phyloP scores from a whole-genome alignment of 1,140 invertebrate species.

The Drosophila repleta region DNA sequence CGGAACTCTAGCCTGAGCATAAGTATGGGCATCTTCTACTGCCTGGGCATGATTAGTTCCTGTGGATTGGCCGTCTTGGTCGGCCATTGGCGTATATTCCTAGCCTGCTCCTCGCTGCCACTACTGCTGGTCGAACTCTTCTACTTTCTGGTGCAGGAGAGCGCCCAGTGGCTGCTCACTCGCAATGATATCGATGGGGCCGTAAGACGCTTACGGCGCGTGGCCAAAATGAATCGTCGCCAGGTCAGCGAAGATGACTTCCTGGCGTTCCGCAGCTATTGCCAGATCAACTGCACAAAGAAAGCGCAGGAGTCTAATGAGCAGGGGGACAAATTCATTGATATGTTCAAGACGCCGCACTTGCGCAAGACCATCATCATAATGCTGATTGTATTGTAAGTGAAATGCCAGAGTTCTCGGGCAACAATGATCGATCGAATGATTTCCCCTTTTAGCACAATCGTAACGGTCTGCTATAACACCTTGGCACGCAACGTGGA shows the following conservation, averaged over 20 bases:
- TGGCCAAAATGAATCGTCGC: slow-evolving; percentile 85
- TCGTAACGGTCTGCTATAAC: slow-evolving; percentile 86
- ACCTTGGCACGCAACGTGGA: slow-evolving; percentile 86
- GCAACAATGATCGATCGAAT: neutral
- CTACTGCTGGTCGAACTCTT: slow-evolving; percentile 82
- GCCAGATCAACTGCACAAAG: slow-evolving; percentile 27
- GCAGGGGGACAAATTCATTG: slow-evolving; percentile 67
- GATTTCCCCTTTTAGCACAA: slow-evolving; percentile 83
- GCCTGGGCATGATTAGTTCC: slow-evolving; percentile 84
- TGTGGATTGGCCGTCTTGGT: slow-evolving; percentile 85
- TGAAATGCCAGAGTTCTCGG: neutral
- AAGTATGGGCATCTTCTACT: slow-evolving; percentile 85
- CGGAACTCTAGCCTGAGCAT: slow-evolving; percentile 85
- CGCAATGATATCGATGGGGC: slow-evolving; percentile 85
- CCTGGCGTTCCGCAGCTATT: slow-evolving; percentile 78
- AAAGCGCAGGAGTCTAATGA: slow-evolving; percentile 13
- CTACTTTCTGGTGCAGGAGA: slow-evolving; percentile 86
- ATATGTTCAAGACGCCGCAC: slow-evolving; percentile 47
- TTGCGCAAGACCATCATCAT: slow-evolving; percentile 41
- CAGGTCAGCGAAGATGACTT: slow-evolving; percentile 81
- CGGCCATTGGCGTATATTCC: slow-evolving; percentile 84
- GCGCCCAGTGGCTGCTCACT: slow-evolving; percentile 87
- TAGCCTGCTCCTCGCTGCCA: slow-evolving; percentile 84
- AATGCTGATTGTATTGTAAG: slow-evolving; percentile 55
- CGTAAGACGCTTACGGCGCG: slow-evolving; percentile 84